Evolutionary conservation across 2,797 vertebrate genomes (phyloP).

Genomic region (Urophycis tenuis): DNA sequence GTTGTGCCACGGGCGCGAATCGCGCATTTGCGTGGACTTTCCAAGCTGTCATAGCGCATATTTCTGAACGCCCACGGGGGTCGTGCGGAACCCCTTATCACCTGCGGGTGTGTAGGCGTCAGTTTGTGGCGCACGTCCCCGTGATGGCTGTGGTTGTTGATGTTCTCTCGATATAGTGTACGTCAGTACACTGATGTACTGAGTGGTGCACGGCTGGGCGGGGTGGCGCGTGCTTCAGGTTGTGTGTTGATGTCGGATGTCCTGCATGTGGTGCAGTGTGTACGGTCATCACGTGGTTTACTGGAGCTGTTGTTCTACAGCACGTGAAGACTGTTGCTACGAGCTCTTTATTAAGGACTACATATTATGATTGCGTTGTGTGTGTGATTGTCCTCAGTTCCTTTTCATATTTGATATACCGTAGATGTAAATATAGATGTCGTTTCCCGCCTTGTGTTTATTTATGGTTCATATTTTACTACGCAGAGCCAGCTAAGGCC

Average conservation of each 20-base stretch:
- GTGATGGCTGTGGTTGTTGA: no score
- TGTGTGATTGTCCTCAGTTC: background rate
- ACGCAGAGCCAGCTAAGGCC: background rate
- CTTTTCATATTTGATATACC: background rate
- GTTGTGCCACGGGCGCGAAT: background rate
- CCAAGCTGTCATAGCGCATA: background rate
- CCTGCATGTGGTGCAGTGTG: background rate
- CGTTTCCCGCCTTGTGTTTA: no score
- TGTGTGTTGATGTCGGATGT: background rate
- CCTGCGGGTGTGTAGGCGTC: no score
- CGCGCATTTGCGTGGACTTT: background rate
- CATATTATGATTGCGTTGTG: background rate
- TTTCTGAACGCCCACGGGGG: background rate
- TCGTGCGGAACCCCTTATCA: no score
- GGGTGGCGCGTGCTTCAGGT: background rate
- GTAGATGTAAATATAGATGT: background rate
- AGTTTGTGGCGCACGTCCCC: no score
- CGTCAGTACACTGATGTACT: background rate
- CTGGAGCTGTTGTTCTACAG: no score
- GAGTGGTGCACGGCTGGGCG: no score
- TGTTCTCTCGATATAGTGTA: no score
- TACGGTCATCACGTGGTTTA: background rate
- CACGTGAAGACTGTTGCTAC: background rate
- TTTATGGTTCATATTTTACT: background rate
- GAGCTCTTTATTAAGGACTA: background rate